phyloP scores from a whole-genome alignment of 2,113 vertebrate genomes.

The Guaruba guarouba region DNA sequence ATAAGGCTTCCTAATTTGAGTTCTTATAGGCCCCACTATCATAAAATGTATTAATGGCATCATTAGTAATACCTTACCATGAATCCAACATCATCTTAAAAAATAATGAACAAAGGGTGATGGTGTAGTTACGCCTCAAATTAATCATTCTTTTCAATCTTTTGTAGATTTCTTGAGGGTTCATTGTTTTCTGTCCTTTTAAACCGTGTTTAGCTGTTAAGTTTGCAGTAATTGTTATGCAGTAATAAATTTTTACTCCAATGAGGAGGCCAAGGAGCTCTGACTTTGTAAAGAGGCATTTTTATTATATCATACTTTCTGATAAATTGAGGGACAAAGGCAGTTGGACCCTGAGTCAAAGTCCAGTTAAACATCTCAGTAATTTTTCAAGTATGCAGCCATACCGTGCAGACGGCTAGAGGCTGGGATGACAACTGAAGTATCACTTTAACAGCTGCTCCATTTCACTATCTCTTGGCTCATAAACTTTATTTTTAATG shows the following conservation, averaged over 20 bases:
- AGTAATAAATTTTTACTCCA: not conserved
- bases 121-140: not conserved
- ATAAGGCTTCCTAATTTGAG: not conserved
- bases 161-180: not conserved
- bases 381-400: constrained; percentile 30
- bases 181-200: constrained; percentile 19
- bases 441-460: constrained; percentile 57
- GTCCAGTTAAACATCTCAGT: constrained; percentile 59
- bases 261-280: not conserved
- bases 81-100: not conserved
- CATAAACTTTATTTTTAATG: constrained; percentile 63
- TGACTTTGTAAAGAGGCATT: constrained; percentile 2
- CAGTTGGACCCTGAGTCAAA: constrained; percentile 23
- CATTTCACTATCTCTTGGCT: constrained; percentile 40
- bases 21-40: not conserved
- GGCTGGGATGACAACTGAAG: constrained; percentile 23
- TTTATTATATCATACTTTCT: constrained; percentile 7
- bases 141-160: not conserved
- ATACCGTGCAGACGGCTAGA: not conserved
- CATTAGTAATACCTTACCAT: not conserved
- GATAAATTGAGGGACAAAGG: not conserved
- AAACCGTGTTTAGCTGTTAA: not conserved
- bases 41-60: not conserved
- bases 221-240: not conserved
- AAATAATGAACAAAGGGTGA: not conserved